phyloP scores from a whole-genome alignment of 2,113 vertebrate genomes.

The Terrapene triunguis region DNA sequence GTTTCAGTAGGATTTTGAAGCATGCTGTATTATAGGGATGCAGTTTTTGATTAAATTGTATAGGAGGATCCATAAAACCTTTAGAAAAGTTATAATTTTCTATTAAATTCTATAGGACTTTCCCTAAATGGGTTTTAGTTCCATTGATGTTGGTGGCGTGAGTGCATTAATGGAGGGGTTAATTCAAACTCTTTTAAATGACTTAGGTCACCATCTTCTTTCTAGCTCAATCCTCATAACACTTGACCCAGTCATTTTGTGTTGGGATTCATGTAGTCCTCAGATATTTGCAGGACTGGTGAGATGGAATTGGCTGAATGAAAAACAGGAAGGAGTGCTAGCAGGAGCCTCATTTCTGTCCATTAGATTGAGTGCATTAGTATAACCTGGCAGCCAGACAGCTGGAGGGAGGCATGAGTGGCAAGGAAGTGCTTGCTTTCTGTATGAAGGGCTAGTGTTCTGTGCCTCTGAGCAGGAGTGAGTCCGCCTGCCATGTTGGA shows the following conservation, averaged over 20 bases:
- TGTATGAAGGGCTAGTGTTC: background rate
- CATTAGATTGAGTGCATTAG: background rate
- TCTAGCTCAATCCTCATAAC: rapidly evolving
- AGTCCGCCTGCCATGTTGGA: no score
- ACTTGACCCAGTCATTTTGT: background rate
- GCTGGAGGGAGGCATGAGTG: no score
- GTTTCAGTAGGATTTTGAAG: background rate
- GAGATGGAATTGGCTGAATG: background rate
- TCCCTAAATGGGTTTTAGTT: no score
- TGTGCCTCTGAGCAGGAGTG: background rate
- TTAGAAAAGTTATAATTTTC: no score
- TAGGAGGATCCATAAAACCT: no score
- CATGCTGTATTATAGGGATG: no score
- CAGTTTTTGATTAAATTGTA: no score
- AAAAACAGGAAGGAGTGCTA: rapidly evolving
- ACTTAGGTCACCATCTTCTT: background rate
- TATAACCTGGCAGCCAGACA: background rate
- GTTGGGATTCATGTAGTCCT: background rate
- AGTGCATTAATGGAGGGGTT: background rate
- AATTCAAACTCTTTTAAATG: background rate
- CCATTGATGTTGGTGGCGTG: background rate
- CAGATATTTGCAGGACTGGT: background rate
- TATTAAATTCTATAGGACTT: no score
- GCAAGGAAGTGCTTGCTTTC: no score
- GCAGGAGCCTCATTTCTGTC: background rate